Percentiles rank a stretch among this genome's conserved stretches.
phyloP scores from a whole-genome alignment of 2,113 vertebrate species.

The Parotia lawesii region DNA sequence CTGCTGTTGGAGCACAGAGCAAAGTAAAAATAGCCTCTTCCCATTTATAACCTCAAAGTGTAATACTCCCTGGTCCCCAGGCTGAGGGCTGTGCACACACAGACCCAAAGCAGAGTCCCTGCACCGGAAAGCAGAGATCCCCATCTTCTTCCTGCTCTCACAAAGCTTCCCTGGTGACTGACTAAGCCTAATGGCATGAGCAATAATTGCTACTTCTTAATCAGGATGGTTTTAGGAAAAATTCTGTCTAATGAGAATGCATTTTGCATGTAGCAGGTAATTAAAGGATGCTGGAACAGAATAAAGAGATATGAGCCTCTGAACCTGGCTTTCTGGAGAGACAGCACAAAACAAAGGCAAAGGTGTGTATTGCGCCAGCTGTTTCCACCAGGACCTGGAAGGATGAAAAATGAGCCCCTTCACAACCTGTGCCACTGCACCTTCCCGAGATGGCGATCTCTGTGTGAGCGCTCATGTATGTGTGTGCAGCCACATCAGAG shows the following conservation, averaged over 20 bases:
- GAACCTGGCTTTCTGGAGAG: not conserved
- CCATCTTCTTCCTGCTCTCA: not conserved
- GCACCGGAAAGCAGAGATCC: fast-evolving
- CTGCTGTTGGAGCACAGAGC: not conserved
- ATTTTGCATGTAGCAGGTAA: constrained; percentile 29
- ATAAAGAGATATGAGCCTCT: constrained; percentile 1
- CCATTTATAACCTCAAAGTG: not conserved
- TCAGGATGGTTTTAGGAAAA: constrained; percentile 30
- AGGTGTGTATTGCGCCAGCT: not conserved
- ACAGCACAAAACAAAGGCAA: not conserved
- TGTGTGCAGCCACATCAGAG: not conserved
- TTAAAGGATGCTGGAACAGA: constrained; percentile 16
- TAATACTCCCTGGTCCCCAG: not conserved
- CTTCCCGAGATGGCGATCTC: not conserved
- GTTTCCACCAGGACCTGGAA: not conserved
- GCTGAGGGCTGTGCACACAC: not conserved
- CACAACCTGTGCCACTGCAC: not conserved
- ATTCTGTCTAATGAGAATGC: constrained; percentile 51
- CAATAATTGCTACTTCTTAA: constrained; percentile 57
- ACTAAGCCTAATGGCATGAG: constrained; percentile 32
- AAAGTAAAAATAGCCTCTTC: not conserved
- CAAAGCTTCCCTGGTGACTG: constrained; percentile 11
- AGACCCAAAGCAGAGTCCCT: not conserved
- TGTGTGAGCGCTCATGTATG: fast-evolving
- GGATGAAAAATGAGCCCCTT: not conserved